Evolutionary conservation across 2,797 vertebrate species (phyloP).

Genomic region (Tapera naevia): DNA sequence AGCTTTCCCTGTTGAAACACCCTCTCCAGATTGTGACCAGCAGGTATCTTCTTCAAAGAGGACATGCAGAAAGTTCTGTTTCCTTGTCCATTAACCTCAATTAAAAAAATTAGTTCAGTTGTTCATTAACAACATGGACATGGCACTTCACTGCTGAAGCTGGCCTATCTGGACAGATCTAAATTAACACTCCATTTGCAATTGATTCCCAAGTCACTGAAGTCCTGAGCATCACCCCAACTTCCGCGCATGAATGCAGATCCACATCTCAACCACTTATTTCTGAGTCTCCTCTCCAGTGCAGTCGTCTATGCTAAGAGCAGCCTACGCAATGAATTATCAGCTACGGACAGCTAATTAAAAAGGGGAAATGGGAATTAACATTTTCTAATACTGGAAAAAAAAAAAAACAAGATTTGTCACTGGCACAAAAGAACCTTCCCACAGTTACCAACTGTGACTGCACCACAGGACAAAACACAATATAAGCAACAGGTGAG

Average conservation of each 20-base stretch:
- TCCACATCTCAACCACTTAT: background rate
- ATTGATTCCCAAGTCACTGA: background rate
- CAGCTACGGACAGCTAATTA: background rate
- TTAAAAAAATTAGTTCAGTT: background rate
- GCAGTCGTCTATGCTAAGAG: background rate
- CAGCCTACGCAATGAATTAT: background rate
- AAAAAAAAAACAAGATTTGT: background rate
- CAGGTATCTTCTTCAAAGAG: background rate
- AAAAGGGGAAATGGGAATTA: background rate
- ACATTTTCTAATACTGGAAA: background rate
- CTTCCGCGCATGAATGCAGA: background rate
- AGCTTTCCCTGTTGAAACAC: background rate
- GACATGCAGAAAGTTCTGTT: background rate
- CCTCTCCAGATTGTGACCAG: background rate
- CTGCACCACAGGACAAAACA: background rate
- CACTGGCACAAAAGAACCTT: background rate
- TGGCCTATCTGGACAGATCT: background rate
- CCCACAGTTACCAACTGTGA: background rate
- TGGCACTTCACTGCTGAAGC: background rate
- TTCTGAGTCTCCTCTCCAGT: background rate
- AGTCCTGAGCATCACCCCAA: background rate
- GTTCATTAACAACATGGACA: fast-evolving
- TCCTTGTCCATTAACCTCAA: background rate
- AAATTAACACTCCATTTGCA: background rate
- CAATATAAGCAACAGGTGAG: fast-evolving